These are phyloP conservation scores for Acomys russatus DNA, from an alignment of 2,797 vertebrate species.

Conservation along the genomic window DNA sequence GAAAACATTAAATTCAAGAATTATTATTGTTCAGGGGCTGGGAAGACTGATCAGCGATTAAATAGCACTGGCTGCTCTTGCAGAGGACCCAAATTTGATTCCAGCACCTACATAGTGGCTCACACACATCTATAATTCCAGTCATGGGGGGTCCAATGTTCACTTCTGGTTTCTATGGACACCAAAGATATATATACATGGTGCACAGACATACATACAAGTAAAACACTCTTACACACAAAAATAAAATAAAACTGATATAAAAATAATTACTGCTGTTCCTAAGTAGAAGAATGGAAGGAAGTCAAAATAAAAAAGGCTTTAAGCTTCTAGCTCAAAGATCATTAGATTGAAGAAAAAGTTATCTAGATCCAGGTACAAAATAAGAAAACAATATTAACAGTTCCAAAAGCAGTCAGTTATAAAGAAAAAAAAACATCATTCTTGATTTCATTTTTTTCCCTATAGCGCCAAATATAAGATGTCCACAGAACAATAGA, in stretches of 20 bases:
- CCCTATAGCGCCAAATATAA: conserved; percentile 42
- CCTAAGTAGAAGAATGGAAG: neutral
- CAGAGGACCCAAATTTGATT: neutral
- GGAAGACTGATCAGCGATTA: neutral
- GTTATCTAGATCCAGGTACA: neutral
- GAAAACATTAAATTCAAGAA: neutral
- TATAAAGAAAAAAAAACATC: neutral
- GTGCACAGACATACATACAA: neutral
- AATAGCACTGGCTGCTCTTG: neutral
- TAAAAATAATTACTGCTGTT: neutral
- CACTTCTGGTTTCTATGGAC: neutral
- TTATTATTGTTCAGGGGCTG: neutral
- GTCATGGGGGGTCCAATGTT: too few species aligned
- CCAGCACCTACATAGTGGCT: neutral
- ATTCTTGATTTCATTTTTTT: conserved; percentile 33
- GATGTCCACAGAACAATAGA: neutral
- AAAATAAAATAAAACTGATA: neutral
- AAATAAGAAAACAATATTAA: neutral
- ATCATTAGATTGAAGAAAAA: neutral
- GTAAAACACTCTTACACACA: neutral
- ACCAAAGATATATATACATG: too few species aligned
- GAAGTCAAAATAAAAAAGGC: neutral
- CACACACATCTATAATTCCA: neutral
- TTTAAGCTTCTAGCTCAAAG: neutral
- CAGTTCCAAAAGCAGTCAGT: neutral